Conservation (phyloP, 2,888 invertebrate species). For the Melolontha melolontha region DNA sequence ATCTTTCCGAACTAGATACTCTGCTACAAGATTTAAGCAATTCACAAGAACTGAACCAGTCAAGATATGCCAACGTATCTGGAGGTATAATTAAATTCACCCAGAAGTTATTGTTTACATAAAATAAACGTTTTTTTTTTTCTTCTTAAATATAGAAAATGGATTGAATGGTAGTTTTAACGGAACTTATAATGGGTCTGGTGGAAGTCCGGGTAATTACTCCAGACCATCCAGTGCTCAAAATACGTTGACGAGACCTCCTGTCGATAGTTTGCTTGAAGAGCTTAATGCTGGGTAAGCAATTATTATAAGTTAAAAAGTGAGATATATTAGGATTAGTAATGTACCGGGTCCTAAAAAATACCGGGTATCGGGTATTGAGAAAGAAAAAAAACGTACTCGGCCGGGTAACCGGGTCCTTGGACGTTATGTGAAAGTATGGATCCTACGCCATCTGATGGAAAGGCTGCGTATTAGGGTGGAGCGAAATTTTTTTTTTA, state of each 20-base stretch:
- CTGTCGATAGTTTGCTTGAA: constrained; percentile 90
- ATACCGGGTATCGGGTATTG: too few species aligned
- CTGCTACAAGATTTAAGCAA: constrained; percentile 92
- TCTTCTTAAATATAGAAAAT: constrained; percentile 53
- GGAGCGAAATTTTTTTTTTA: too few species aligned
- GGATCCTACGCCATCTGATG: too few species aligned
- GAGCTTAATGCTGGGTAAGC: constrained; percentile 86
- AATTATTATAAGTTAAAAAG: neutral
- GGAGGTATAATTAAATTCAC: constrained; percentile 50
- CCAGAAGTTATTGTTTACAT: neutral
- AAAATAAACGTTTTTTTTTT: neutral
- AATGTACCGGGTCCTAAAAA: too few species aligned
- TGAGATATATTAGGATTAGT: too few species aligned
- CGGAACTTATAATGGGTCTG: constrained; percentile 58
- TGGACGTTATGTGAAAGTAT: too few species aligned
- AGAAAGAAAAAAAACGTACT: too few species aligned
- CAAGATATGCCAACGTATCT: constrained; percentile 67
- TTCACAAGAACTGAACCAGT: constrained; percentile 63
- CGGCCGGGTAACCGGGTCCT: too few species aligned
- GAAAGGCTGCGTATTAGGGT: too few species aligned
- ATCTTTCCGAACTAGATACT: constrained; percentile 91
- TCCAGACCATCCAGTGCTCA: constrained; percentile 63
- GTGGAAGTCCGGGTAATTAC: constrained; percentile 60
- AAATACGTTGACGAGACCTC: constrained; percentile 72
- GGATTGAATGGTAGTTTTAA: constrained; percentile 59